Evolutionary conservation across 2,888 invertebrate species (phyloP).

Genomic region (Pycnomerus fuliginosus): DNA sequence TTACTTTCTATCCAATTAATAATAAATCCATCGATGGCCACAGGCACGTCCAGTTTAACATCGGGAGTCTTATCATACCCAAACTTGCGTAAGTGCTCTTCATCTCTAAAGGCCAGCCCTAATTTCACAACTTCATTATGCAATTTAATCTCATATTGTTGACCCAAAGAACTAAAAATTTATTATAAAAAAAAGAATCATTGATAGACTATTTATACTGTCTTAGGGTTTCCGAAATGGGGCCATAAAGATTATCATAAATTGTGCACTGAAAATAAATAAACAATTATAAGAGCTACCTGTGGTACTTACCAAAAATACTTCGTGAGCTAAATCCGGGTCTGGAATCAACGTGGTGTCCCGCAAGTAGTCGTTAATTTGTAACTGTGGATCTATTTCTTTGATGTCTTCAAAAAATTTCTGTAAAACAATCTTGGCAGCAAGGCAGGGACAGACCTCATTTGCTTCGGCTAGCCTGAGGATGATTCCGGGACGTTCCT

Average conservation of each 20-base stretch:
- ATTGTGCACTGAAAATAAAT: conserved; percentile 66
- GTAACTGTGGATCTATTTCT: conserved; percentile 24
- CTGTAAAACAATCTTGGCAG: conserved; percentile 62
- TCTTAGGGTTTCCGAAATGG: conserved; percentile 75
- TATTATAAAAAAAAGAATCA: background rate
- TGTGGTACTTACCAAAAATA: conserved; percentile 62
- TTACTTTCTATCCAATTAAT: conserved; percentile 97
- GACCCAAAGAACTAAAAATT: conserved; percentile 68
- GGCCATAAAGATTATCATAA: conserved; percentile 83
- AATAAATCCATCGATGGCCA: conserved; percentile 80
- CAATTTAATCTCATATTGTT: conserved; percentile 81
- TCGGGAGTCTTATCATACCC: conserved; percentile 97
- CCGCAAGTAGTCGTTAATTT: conserved; percentile 59
- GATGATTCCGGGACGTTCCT: conserved; percentile 61
- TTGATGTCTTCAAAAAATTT: conserved; percentile 50
- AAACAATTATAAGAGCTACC: conserved; percentile 9
- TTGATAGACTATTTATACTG: conserved; percentile 54
- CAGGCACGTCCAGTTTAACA: conserved; percentile 84
- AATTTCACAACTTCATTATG: conserved; percentile 61
- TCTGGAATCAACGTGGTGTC: conserved; percentile 74
- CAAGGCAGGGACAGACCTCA: conserved; percentile 59
- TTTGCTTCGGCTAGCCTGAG: conserved; percentile 58
- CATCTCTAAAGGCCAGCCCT: conserved; percentile 68
- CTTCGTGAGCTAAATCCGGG: conserved; percentile 69
- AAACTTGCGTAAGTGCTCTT: conserved; percentile 73